A percentile compares a stretch with the other conserved stretches of the same genome.
Conservation (phyloP, 92 coral and sea anemone species). For the Palythoa heliodiscus region DNA sequence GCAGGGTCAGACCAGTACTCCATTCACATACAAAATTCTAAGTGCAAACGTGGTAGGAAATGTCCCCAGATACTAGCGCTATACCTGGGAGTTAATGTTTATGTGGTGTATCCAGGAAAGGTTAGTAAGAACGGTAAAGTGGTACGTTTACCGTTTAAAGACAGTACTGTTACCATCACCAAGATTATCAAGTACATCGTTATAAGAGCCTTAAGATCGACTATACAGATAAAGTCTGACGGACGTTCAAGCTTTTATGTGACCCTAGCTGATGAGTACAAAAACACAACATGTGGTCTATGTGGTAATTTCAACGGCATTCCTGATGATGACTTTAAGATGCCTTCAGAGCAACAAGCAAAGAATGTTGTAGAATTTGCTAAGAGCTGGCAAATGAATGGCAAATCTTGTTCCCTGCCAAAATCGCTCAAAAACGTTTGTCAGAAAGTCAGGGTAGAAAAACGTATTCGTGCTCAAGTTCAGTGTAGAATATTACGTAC, state of each 20-base stretch:
- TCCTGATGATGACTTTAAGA: constrained; percentile 62
- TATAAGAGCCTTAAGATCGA: constrained; percentile 61
- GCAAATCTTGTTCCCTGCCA: constrained; percentile 46
- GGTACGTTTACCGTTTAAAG: constrained; percentile 60
- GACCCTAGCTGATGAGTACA: constrained; percentile 49
- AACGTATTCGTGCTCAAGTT: constrained; percentile 33
- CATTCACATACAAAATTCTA: constrained; percentile 48
- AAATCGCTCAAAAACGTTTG: constrained; percentile 42
- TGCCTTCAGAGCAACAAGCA: constrained; percentile 46
- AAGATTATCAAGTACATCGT: constrained; percentile 53
- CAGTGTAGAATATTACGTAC: constrained; percentile 48
- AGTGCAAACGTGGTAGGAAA: background rate
- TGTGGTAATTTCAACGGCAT: constrained; percentile 74
- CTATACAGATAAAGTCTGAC: constrained; percentile 61
- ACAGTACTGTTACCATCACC: constrained; percentile 53
- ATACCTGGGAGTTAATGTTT: constrained; percentile 42
- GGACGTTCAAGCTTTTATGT: constrained; percentile 60
- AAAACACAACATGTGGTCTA: constrained; percentile 69
- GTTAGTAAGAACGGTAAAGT: constrained; percentile 48
- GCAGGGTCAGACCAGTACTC: constrained; percentile 60
- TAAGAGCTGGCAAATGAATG: constrained; percentile 64
- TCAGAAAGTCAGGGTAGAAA: constrained; percentile 25
- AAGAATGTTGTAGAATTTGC: constrained; percentile 54
- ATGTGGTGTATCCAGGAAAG: constrained; percentile 38
- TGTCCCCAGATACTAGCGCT: constrained; percentile 40